These are phyloP conservation scores for Cairina moschata DNA, from an alignment of 2,113 vertebrate species.

Conservation along the genomic window DNA sequence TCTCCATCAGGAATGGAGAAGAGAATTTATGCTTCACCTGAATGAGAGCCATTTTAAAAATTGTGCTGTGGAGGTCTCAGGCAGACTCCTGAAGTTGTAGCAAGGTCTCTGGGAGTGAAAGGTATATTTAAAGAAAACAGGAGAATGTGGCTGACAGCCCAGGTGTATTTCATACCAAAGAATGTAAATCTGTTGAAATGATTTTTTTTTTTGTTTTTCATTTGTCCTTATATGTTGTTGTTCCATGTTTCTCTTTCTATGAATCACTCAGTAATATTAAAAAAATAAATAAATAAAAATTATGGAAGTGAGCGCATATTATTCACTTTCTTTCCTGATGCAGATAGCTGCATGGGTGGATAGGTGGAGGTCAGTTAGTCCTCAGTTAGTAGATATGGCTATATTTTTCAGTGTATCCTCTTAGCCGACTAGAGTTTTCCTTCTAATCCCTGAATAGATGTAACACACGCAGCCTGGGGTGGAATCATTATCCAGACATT, in stretches of 20 bases:
- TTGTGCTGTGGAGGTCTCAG: not conserved
- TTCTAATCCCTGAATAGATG: conserved; percentile 7
- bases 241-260: not conserved
- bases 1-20: not conserved
- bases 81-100: not conserved
- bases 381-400: not conserved
- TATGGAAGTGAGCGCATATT: conserved; percentile 38
- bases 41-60: not conserved
- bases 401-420: conserved; percentile 35
- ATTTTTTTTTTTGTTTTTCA: not conserved
- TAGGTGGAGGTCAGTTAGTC: conserved; percentile 50
- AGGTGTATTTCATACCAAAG: not conserved
- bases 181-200: not conserved
- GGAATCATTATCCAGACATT: conserved; percentile 35
- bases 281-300: not conserved
- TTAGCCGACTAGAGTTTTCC: conserved; percentile 27
- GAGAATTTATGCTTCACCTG: not conserved
- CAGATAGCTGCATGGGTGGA: not conserved
- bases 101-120: not conserved
- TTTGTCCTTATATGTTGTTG: conserved; percentile 3
- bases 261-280: conserved; percentile 19
- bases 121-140: not conserved
- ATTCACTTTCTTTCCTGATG: conserved; percentile 35
- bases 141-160: not conserved
- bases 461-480: not conserved